These are phyloP conservation scores for Sigmodon hispidus DNA, from an alignment of 2,113 vertebrate species.

Conservation along the genomic window DNA sequence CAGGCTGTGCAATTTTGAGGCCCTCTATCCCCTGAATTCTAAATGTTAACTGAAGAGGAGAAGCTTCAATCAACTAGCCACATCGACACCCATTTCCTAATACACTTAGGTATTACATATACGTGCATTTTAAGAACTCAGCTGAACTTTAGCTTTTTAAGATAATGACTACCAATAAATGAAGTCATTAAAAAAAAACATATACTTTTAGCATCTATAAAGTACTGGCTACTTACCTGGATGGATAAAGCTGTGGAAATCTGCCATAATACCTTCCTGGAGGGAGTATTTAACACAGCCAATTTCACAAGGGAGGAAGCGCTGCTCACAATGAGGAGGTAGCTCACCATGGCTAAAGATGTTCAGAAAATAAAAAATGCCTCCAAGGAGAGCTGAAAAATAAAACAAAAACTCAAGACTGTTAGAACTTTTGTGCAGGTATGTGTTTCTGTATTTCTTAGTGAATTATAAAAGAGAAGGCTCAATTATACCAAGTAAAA, in stretches of 20 bases:
- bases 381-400: slow-evolving; percentile 80
- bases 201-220: background rate
- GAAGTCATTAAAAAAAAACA: background rate
- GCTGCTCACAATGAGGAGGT: slow-evolving; percentile 85
- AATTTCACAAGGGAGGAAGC: slow-evolving; percentile 89
- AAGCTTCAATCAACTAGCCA: background rate
- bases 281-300: slow-evolving; percentile 88
- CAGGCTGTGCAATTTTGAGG: background rate
- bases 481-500: background rate
- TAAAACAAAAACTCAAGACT: background rate
- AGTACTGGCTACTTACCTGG: slow-evolving; percentile 81
- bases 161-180: slow-evolving; percentile 25
- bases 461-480: slow-evolving; percentile 43
- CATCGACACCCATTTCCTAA: background rate
- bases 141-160: background rate
- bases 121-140: slow-evolving; percentile 41
- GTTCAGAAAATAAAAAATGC: slow-evolving; percentile 87
- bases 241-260: slow-evolving; percentile 88
- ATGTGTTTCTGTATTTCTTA: background rate
- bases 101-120: background rate
- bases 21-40: background rate
- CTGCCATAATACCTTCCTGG: slow-evolving; percentile 82
- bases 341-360: slow-evolving; percentile 88
- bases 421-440: slow-evolving; percentile 13
- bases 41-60: background rate